Evolutionary conservation across 2,113 vertebrate genomes (phyloP).

Genomic region (Marmota flaviventris): DNA sequence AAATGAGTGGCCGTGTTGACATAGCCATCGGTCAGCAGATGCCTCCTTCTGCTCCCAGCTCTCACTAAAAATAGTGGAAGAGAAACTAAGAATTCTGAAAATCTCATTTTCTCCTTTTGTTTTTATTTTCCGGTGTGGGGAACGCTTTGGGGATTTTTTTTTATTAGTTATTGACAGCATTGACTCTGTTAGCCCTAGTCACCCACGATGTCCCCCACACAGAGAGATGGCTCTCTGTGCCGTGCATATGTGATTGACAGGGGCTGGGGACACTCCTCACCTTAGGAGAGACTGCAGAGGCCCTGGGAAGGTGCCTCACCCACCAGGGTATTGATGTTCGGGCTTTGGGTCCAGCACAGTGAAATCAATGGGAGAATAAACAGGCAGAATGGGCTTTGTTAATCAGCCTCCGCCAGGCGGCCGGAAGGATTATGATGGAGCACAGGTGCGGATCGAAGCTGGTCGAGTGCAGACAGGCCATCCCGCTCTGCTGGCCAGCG

Average conservation of each 20-base stretch:
- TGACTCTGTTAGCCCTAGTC: conserved; percentile 62
- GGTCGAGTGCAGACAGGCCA: conserved; percentile 48
- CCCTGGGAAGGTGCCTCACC: conserved; percentile 68
- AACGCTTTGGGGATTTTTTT: conserved; percentile 73
- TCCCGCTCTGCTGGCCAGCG: conserved; percentile 55
- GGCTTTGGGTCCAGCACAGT: conserved; percentile 50
- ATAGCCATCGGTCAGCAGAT: conserved; percentile 75
- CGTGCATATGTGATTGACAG: conserved; percentile 50
- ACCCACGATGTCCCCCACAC: conserved; percentile 36
- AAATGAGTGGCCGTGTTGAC: conserved; percentile 82
- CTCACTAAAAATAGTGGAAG: neutral
- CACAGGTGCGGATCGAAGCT: conserved; percentile 76
- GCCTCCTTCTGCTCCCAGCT: conserved; percentile 55
- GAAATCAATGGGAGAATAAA: conserved; percentile 80
- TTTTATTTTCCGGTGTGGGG: conserved; percentile 66
- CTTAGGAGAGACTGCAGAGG: conserved; percentile 25
- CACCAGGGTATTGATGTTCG: conserved; percentile 75
- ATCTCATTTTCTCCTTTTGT: conserved; percentile 78
- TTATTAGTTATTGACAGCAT: conserved; percentile 73
- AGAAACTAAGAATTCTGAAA: conserved; percentile 47
- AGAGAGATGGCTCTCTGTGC: neutral
- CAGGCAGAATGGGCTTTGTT: conserved; percentile 79
- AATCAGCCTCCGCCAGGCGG: conserved; percentile 72
- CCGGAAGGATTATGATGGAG: conserved; percentile 70
- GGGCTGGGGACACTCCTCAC: neutral